Conservation (phyloP, 2,113 vertebrate species). For the Colius striatus region DNA sequence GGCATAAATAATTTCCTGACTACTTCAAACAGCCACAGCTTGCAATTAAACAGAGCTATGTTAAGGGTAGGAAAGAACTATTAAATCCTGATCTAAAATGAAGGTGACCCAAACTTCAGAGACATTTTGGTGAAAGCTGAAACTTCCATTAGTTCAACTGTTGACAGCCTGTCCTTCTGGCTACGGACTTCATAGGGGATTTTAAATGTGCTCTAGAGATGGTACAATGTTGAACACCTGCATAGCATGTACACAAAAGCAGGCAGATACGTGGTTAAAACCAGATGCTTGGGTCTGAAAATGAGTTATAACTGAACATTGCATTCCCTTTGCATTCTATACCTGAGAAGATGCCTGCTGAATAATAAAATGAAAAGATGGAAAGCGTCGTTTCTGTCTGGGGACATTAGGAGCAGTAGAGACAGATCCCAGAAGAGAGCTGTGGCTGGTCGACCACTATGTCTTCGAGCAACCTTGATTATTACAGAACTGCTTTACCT, state of each 20-base stretch:
- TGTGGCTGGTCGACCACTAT: neutral
- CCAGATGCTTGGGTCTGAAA: neutral
- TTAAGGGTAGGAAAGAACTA: neutral
- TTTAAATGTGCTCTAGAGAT: neutral
- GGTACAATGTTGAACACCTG: neutral
- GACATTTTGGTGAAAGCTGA: neutral
- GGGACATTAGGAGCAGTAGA: neutral
- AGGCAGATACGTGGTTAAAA: neutral
- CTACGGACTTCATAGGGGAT: neutral
- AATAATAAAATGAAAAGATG: neutral
- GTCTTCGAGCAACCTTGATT: conserved; percentile 7
- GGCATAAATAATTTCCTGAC: conserved; percentile 59
- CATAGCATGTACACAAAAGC: neutral
- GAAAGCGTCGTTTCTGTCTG: neutral
- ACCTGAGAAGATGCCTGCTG: neutral
- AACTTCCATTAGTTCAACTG: neutral
- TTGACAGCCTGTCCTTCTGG: neutral
- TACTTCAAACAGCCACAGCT: neutral
- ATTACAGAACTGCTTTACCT: neutral
- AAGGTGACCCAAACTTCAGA: conserved; percentile 43
- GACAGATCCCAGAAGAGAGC: neutral
- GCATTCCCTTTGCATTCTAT: neutral
- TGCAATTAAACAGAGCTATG: conserved; percentile 36
- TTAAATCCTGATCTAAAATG: conserved; percentile 33
- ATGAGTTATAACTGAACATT: neutral